A percentile compares a stretch with the other conserved stretches of the same genome.
Evolutionary conservation across 2,797 vertebrate species (phyloP).

Genomic region (Sarcoramphus papa): DNA sequence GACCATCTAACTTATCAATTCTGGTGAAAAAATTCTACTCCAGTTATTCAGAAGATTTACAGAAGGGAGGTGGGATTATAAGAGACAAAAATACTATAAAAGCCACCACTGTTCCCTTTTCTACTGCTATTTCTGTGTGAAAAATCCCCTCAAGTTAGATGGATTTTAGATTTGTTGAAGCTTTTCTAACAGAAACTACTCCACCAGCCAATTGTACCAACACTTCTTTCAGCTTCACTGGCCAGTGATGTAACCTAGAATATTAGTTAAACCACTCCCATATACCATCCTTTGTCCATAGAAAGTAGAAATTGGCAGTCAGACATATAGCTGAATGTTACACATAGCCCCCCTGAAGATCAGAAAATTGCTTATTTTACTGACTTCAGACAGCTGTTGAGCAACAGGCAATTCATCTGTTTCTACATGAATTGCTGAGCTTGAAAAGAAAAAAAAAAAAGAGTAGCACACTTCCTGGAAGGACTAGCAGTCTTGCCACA

Average conservation of each 20-base stretch:
- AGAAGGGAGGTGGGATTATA: not conserved
- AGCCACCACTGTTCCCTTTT: not conserved
- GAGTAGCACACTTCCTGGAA: not conserved
- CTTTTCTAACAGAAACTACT: too few species aligned
- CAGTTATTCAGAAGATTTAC: not conserved
- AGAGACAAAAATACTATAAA: not conserved
- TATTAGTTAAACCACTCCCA: not conserved
- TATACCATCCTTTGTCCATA: not conserved
- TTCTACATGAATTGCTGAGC: not conserved
- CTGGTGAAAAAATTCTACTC: not conserved
- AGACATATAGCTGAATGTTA: not conserved
- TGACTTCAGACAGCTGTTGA: not conserved
- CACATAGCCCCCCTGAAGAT: not conserved
- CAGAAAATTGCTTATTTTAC: not conserved
- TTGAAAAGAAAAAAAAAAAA: not conserved
- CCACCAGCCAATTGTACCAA: not conserved
- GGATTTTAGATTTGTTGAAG: not conserved
- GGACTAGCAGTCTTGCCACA: not conserved
- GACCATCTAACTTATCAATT: not conserved
- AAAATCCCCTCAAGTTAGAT: not conserved
- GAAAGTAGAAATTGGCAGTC: not conserved
- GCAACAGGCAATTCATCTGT: not conserved
- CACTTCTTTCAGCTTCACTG: not conserved
- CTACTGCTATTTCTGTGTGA: not conserved
- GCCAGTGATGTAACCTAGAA: not conserved